These are phyloP conservation scores for Drosophila putrida DNA, from an alignment of 2,888 invertebrate species.

Conservation along the genomic window DNA sequence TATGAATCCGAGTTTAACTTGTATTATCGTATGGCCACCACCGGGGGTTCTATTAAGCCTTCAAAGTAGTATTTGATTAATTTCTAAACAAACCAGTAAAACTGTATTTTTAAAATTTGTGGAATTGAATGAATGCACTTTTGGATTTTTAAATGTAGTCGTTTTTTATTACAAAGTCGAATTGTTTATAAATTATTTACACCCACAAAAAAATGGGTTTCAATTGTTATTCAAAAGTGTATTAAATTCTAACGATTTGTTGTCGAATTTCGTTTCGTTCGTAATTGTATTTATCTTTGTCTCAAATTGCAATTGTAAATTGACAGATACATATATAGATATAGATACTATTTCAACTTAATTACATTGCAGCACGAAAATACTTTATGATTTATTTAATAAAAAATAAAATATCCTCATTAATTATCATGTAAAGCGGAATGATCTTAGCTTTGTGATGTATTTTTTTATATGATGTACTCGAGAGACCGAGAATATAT, in stretches of 20 bases:
- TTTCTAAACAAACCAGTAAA: background rate
- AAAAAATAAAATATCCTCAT: constrained; percentile 80
- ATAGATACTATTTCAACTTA: constrained; percentile 27
- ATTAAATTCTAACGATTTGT: constrained; percentile 43
- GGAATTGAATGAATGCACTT: background rate
- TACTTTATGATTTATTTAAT: constrained; percentile 81
- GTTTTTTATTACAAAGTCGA: constrained; percentile 70
- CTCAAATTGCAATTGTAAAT: constrained; percentile 32
- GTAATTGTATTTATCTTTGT: constrained; percentile 37
- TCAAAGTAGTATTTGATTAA: background rate
- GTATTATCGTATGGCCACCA: constrained; percentile 85
- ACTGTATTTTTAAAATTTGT: background rate
- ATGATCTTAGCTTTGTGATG: constrained; percentile 26
- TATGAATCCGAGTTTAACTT: constrained; percentile 84
- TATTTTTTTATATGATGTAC: constrained; percentile 36
- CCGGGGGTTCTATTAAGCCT: constrained; percentile 70
- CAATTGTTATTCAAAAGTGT: constrained; percentile 53
- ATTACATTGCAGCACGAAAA: constrained; percentile 66
- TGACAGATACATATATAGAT: constrained; percentile 19
- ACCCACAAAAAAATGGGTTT: constrained; percentile 66
- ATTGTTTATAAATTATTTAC: constrained; percentile 58
- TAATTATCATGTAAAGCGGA: constrained; percentile 40
- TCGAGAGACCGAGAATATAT: constrained; percentile 15
- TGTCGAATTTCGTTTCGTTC: constrained; percentile 24
- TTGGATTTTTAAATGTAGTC: constrained; percentile 50